Percentiles rank a stretch among this genome's conserved stretches.
Conservation (phyloP, 1,140 invertebrate genomes). For the Bombus terrestris region DNA sequence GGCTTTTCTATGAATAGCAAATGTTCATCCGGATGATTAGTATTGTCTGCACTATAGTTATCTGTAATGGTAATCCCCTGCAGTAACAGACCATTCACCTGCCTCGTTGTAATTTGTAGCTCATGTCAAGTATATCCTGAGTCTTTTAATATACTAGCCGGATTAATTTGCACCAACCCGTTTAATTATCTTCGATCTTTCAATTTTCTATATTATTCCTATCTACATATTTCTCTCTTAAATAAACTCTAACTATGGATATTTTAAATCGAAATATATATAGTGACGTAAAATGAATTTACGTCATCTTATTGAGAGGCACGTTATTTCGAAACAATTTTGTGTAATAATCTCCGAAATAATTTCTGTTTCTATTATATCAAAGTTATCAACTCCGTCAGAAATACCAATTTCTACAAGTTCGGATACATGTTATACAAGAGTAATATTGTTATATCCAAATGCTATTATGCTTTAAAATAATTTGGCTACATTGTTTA, state of each 20-base stretch:
- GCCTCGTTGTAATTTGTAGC: background rate
- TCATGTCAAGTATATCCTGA: background rate
- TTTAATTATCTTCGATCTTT: background rate
- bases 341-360: background rate
- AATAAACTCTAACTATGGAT: background rate
- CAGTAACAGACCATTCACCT: background rate
- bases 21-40: no score
- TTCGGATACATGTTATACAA: background rate
- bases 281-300: background rate
- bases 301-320: background rate
- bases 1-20: background rate
- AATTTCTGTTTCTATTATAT: background rate
- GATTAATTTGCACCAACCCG: background rate
- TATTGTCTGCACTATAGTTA: background rate
- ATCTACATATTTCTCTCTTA: background rate
- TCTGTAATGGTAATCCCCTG: no score
- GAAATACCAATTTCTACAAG: background rate
- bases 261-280: background rate
- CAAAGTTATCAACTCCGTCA: background rate
- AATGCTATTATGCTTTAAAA: background rate
- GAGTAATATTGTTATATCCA: background rate
- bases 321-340: background rate
- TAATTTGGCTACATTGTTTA: background rate
- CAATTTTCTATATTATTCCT: background rate
- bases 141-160: background rate